Percentiles rank a stretch among this genome's conserved stretches.
Conservation (phyloP, 1,140 invertebrate species). For the Drosophila nannoptera region DNA sequence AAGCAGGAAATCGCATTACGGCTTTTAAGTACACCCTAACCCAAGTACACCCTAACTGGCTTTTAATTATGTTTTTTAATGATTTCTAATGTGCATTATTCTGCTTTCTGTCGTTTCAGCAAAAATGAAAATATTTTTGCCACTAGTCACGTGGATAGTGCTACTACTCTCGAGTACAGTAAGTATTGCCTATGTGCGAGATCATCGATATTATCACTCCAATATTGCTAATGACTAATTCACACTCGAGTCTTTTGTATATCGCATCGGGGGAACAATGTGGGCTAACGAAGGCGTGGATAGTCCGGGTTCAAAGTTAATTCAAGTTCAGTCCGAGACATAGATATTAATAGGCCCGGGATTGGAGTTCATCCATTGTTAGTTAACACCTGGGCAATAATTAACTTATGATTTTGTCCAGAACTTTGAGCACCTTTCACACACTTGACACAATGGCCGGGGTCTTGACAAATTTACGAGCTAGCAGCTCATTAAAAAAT, state of each 20-base stretch:
- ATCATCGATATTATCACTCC: too few relatives aligned
- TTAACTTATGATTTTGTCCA: slow-evolving; percentile 62
- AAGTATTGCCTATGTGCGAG: slow-evolving; percentile 64
- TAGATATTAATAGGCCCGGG: slow-evolving; percentile 38
- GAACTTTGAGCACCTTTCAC: slow-evolving; percentile 25
- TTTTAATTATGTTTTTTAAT: slow-evolving; percentile 58
- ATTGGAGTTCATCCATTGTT: slow-evolving; percentile 36
- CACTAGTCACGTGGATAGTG: slow-evolving; percentile 85
- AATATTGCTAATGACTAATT: too few relatives aligned
- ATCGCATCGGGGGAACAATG: neutral
- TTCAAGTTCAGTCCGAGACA: slow-evolving; percentile 8
- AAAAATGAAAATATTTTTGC: slow-evolving; percentile 87
- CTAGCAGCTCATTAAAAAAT: slow-evolving; percentile 68
- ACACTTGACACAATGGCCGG: slow-evolving; percentile 14
- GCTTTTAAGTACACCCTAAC: slow-evolving; percentile 30
- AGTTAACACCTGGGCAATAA: slow-evolving; percentile 65
- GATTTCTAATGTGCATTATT: slow-evolving; percentile 53
- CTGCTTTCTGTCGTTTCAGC: slow-evolving; percentile 81
- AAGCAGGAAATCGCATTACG: slow-evolving; percentile 66
- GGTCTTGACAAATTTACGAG: slow-evolving; percentile 61
- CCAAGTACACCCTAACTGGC: slow-evolving; percentile 28
- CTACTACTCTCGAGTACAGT: slow-evolving; percentile 82
- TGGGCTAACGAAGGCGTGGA: slow-evolving; percentile 10
- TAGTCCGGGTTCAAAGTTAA: slow-evolving; percentile 32
- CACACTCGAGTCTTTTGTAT: too few relatives aligned